Evolutionary conservation across 2,888 invertebrate species (phyloP).

Genomic region (Athripsodes cinereus): DNA sequence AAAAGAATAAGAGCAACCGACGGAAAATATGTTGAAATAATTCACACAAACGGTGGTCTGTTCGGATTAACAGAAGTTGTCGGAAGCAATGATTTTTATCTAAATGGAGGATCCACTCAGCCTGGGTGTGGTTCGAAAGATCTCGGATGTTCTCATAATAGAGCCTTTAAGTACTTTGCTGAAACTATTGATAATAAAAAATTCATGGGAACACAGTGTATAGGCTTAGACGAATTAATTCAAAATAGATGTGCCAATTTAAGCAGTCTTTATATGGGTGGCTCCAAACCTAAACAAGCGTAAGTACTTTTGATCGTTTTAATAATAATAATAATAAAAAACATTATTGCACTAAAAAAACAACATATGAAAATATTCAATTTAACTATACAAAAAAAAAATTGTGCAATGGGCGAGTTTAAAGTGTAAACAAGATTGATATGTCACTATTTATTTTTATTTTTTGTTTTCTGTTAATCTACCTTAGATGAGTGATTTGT

Average conservation of each 20-base stretch:
- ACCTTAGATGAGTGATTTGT: no score
- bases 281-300: background rate
- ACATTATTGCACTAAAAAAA: no score
- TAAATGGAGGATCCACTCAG: slow-evolving; percentile 18
- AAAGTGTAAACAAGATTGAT: no score
- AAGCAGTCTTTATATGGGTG: background rate
- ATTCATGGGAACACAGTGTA: slow-evolving; percentile 35
- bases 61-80: slow-evolving; percentile 29
- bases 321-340: no score
- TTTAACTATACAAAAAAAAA: no score
- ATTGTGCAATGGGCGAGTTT: no score
- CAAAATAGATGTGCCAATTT: background rate
- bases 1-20: slow-evolving; percentile 18
- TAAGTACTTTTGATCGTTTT: no score
- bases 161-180: slow-evolving; percentile 37
- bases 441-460: no score
- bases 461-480: no score
- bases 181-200: slow-evolving; percentile 35
- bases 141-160: slow-evolving; percentile 19
- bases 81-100: slow-evolving; percentile 24
- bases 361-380: no score
- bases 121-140: slow-evolving; percentile 19
- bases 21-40: slow-evolving; percentile 20
- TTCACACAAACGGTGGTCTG: slow-evolving; percentile 31
- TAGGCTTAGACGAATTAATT: slow-evolving; percentile 28